These are phyloP conservation scores for Pseudolaguvia tuberculata DNA, from an alignment of 2,113 vertebrate genomes.

Conservation along the genomic window DNA sequence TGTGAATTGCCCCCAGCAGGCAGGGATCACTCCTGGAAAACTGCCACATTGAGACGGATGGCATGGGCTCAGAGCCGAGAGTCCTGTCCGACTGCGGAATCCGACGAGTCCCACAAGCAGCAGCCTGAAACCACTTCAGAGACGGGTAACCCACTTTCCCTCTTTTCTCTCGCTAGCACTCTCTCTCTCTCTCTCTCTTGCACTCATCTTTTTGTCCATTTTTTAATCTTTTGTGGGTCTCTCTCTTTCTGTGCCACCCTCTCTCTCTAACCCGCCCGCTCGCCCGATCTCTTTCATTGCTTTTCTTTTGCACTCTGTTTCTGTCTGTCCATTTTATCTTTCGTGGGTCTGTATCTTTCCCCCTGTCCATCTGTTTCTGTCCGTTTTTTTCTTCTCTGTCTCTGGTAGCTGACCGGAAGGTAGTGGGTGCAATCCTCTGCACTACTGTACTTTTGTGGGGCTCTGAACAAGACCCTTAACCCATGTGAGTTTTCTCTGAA, in stretches of 20 bases:
- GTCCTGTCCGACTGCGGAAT: conserved; percentile 80
- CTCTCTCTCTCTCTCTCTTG: no score
- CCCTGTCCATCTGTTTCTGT: no score
- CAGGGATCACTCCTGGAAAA: conserved; percentile 65
- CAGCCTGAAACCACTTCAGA: conserved; percentile 16
- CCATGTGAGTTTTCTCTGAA: no score
- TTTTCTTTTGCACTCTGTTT: not conserved
- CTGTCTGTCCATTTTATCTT: no score
- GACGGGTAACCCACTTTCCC: conserved; percentile 16
- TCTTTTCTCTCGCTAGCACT: not conserved
- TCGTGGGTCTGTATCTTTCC: no score
- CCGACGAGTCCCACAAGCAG: conserved; percentile 57
- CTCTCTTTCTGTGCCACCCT: not conserved
- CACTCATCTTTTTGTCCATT: not conserved
- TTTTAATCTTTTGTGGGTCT: no score
- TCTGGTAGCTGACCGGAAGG: not conserved
- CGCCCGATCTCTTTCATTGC: no score
- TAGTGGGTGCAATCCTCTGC: no score
- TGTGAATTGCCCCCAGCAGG: conserved; percentile 48
- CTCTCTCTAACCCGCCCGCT: not conserved
- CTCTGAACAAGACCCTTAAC: no score
- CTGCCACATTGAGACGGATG: conserved; percentile 71
- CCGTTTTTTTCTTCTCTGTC: not conserved
- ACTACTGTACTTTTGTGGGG: no score
- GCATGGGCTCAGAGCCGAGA: conserved; percentile 88